Evolutionary conservation across 23 tunicate genomes (phyloP), one percentile per base, ranked within the genome.

Genomic region (Ciona savignyi): DNA sequence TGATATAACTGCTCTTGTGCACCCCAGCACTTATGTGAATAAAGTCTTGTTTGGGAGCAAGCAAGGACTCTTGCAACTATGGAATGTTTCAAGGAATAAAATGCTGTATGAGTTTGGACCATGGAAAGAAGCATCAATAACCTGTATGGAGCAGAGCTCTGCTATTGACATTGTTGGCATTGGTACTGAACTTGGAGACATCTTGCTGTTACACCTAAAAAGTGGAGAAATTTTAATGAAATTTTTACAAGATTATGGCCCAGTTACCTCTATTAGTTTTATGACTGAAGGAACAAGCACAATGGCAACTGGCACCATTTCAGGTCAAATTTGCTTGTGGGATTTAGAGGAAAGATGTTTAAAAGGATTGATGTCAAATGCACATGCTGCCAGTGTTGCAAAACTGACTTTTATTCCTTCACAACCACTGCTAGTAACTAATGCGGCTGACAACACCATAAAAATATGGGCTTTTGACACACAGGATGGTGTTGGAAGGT

Each of bases 1-100:
- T 80, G 79, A 85, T 24, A 84, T 91, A 6, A 60, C 97, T 27
- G 32, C 87, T 1, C 34, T 81, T 0, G 21, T 84, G 30, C 97
- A 91, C 61, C 97, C 97, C 27, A 69, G 80, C 30, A 91, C 97
- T 23, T 84, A 91, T 77, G 77, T 80, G 2, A 91, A 91, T 35
- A 91, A 91, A 63, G 70, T 91, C 29, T 62, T 91, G 49, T 81
- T 91, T 72, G 97, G 81, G 15, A 80, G 86, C 61, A 68, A 35
- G 23, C 86, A 80, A 71, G 97, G 97, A 32, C 75, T 30, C 35
- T 35, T 91, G 66, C 90, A 91, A 67, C 42, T 91, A 29, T 91
- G 90, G 90, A 91, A 91, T 48, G 73, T 91, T 1, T 48, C 83
- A 26, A 84, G 80, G 34, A 85, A 80, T 49, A 77, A 75, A 60